Percentiles rank a stretch among this genome's conserved stretches.
Evolutionary conservation across 2,113 vertebrate species (phyloP).

Genomic region (Oncorhynchus keta): DNA sequence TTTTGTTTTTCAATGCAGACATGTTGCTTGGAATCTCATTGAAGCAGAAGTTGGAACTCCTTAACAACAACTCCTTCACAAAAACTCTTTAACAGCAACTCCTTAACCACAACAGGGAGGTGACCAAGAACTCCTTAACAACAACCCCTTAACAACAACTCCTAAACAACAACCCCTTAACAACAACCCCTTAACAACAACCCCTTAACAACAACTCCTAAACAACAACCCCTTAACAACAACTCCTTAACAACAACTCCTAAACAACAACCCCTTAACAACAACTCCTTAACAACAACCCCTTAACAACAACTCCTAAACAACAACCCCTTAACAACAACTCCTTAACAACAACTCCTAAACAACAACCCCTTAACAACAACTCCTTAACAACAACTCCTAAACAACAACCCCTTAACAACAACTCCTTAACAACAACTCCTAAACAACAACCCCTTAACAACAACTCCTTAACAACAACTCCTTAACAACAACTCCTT

Average conservation of each 20-base stretch:
- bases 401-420: constrained; percentile 14
- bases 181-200: neutral
- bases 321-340: constrained; percentile 36
- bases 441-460: neutral
- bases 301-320: neutral
- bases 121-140: constrained; percentile 32
- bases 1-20: constrained; percentile 57
- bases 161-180: constrained; percentile 5
- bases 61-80: constrained; percentile 25
- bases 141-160: constrained; percentile 9
- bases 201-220: constrained; percentile 6
- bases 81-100: constrained; percentile 18
- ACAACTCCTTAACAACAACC: constrained; percentile 15
- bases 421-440: constrained; percentile 18
- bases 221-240: constrained; percentile 19
- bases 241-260: neutral
- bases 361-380: neutral
- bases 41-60: constrained; percentile 43
- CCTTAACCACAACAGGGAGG: neutral
- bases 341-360: constrained; percentile 6
- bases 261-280: constrained; percentile 27
- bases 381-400: constrained; percentile 25
- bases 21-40: constrained; percentile 44
- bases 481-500: constrained; percentile 8
- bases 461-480: constrained; percentile 26